Conservation (phyloP, 2,888 invertebrate species). For the Amphimallon solstitiale region DNA sequence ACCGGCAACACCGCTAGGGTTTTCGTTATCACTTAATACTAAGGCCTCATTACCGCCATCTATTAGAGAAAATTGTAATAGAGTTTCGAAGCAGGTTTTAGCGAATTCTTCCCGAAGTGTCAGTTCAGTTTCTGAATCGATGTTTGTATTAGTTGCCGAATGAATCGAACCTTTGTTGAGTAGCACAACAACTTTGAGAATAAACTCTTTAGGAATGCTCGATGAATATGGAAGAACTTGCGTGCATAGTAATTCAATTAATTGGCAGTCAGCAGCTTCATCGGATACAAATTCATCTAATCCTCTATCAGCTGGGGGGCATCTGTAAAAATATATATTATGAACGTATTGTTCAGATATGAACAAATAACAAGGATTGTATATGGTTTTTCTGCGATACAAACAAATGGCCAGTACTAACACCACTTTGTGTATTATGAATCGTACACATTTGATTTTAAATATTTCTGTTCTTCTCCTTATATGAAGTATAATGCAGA, state of each 20-base stretch:
- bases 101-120: slow-evolving; percentile 95
- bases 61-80: slow-evolving; percentile 90
- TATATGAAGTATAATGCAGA: too few relatives aligned
- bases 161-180: slow-evolving; percentile 88
- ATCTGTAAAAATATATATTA: slow-evolving; percentile 55
- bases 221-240: slow-evolving; percentile 85
- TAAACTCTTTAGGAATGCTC: slow-evolving; percentile 82
- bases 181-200: slow-evolving; percentile 83
- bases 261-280: slow-evolving; percentile 84
- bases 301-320: slow-evolving; percentile 68
- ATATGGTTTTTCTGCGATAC: too few relatives aligned
- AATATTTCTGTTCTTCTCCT: too few relatives aligned
- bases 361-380: too few relatives aligned
- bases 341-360: too few relatives aligned
- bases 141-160: slow-evolving; percentile 74
- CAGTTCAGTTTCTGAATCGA: slow-evolving; percentile 81
- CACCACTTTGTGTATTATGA: too few relatives aligned
- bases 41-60: slow-evolving; percentile 72
- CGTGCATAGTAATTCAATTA: slow-evolving; percentile 82
- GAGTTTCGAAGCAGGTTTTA: slow-evolving; percentile 94
- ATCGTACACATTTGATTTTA: too few relatives aligned
- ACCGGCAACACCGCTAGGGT: slow-evolving; percentile 63
- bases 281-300: slow-evolving; percentile 71
- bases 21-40: slow-evolving; percentile 60
- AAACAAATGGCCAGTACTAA: too few relatives aligned